Evolutionary conservation across 2,113 vertebrate species (phyloP), one percentile per base, ranked within the genome.

Genomic region (Bubalus kerabau): DNA sequence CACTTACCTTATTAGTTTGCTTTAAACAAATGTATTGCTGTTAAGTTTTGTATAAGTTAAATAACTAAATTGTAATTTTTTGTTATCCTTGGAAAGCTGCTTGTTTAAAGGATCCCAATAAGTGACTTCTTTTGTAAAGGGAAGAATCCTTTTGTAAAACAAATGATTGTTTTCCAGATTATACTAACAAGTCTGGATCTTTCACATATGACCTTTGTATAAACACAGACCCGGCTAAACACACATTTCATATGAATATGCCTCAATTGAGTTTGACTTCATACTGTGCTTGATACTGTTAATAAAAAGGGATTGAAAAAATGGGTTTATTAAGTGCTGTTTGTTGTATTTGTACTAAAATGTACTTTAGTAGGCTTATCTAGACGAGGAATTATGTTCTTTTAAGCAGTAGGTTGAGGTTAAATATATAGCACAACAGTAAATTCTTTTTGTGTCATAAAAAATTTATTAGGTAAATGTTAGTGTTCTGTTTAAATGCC

Each of bases 121-220:
- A 71, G 30, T 60, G 46, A 84, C 82, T 95, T 88, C 76, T 95
- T 95, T 87, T 89, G 74, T 81, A 93, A 95, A 43, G 11, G 54
- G 64, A 92, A 82, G 52, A 94, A 56, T 95, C 46, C 16, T 62
- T 94, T 82, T 92, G 21, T 84, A 36, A 90, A 93, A 91, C 28
- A 96, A 83, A 59, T 83, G 6, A 89, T 60, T 94, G 21, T 95
- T 97, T 96, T 87, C 87, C 90, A 87, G 54, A 87, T 89, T 94
- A 52, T 83, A 59, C 24, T 94, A 84, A 81, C 83, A 62, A 71
- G 76, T 67, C 32, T 60, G 57, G 40, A 23, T 87, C 74, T 95
- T 78, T 74, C 40, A 87, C n/a, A 59, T 11, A 7, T 50, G 59
- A 60, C 30, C 46, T 92, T 95, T 97, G n/a, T 17, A 52, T 93